Base-by-base conservation (phyloP, 2,888 invertebrate genomes). In the Nysson spinosus region DNA sequence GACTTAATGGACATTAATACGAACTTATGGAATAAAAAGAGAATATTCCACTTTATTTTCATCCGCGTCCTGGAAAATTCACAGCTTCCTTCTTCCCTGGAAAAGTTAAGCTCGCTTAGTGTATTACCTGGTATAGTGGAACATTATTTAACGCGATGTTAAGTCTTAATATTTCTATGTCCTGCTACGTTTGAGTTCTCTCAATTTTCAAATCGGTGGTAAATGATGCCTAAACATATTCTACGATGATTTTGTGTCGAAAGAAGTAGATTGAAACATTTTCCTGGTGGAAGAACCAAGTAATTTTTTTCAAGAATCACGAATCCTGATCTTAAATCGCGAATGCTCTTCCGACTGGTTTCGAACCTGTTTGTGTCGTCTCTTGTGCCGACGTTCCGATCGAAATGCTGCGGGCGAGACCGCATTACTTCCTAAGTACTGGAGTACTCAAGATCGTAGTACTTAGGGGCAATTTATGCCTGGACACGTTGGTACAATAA, bases 361-460 rank as follows among this genome's bases (percentile, higher is more conserved):
- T 30, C 63, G 70, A 78, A 78, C 79, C 74, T 73, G 80, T 80
- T 79, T 57, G 65, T 50, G 19, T 9, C 44, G 50, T 47, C 28
- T 20, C 22, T 28, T 12, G 22, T 24, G 19, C 32, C 35, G 30
- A 28, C 26, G 39, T 14, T 19, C 12, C 51, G 62, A 40, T 62
- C 35, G 47, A 37, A 66, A 17, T 43, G 74, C 80, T 78, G 16
- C 66, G 51, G 78, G 77, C 79, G 56, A 77, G 75, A 75, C 79
- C 60, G 77, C 80, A 79, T 82, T 81, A 79, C 75, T 76, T 60
- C 75, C 77, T 77, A 77, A 81, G 81, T 79, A 74, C 72, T 67
- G 70, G 30, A 46, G 63, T 35, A 26, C 28, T 55, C n/a, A n/a
- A n/a, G 58, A 65, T 68, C 69, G 54, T 58, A 54, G 69, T 72